Conservation (phyloP, 1,140 invertebrate genomes). For the Brachionus calyciflorus region DNA sequence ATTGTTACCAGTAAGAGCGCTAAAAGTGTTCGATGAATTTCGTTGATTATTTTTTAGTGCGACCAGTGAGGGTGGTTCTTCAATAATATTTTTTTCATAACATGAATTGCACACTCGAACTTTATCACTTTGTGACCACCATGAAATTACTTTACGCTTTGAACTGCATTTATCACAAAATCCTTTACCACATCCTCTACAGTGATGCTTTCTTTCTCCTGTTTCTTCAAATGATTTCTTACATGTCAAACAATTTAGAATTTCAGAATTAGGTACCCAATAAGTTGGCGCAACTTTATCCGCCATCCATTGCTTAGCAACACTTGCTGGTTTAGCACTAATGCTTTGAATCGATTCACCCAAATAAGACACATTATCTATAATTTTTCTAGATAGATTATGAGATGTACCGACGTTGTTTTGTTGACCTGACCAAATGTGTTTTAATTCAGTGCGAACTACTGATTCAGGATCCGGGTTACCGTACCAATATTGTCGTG, state of each 20-base stretch:
- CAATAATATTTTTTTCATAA: conserved; percentile 48
- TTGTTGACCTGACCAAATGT: conserved; percentile 46
- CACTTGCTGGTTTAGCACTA: conserved; percentile 70
- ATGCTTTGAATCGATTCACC: conserved; percentile 70
- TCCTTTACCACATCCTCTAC: conserved; percentile 70
- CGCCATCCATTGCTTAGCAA: conserved; percentile 70
- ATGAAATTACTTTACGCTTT: conserved; percentile 66
- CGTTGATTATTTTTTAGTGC: conserved; percentile 27
- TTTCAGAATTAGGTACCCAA: conserved; percentile 76
- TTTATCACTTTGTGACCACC: conserved; percentile 66
- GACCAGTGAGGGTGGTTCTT: conserved; percentile 13
- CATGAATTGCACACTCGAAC: conserved; percentile 71
- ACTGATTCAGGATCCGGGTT: conserved; percentile 74
- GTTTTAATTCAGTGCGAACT: conserved; percentile 48
- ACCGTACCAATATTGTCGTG: conserved; percentile 79
- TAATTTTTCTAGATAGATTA: conserved; percentile 72
- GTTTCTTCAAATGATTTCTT: conserved; percentile 59
- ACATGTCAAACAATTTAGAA: conserved; percentile 70
- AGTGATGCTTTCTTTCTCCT: conserved; percentile 69
- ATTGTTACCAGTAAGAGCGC: conserved; percentile 26
- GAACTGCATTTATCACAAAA: conserved; percentile 70
- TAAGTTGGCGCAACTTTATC: conserved; percentile 76
- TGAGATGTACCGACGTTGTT: conserved; percentile 56
- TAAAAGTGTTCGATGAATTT: not conserved
- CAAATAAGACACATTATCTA: conserved; percentile 72